Evolutionary conservation across 2,888 invertebrate species (phyloP), one percentile per base, ranked within the genome.

Genomic region (Seira ritae): DNA sequence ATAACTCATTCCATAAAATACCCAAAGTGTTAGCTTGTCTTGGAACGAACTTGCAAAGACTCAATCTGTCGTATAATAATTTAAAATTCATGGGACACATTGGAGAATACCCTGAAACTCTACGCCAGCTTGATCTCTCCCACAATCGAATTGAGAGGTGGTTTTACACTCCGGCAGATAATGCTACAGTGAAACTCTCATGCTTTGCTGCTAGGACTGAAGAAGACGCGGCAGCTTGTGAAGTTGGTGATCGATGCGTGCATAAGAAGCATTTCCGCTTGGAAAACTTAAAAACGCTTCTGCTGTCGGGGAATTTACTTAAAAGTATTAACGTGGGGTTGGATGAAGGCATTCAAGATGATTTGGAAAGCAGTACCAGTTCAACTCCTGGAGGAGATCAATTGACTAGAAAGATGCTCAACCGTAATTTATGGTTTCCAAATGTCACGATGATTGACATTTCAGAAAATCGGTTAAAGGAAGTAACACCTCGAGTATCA

Each of bases 371-470:
- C 37, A 50, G 62, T 20, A 10, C 17, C n/a, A 60, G n/a, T n/a
- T 60, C 60, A 4, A 6, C 62, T 17, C n/a, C 22, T n/a, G 31
- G 17, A 15, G 68, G 46, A 37, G 85, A 83, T 6, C 4, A 22
- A 1, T 20, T 74, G 3, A 37, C 67, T 22, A 74, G 77, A 42
- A 85, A 85, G 72, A 75, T 80, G 65, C 80, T 91, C 88, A 91
- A 92, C 2, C 92, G 94, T 0, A 93, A 95, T 65, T 92, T 98
- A 1, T 93, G 98, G 90, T 98, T 97, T 91, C 99, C 99, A 0
- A 95, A 96, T 90, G 93, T 99, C 77, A 97, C 97, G 1, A 97
- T 98, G 95, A 91, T 99, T 90, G 98, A 99, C 91, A 94, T 99
- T 23, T 97, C 97, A 88, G 95, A 96, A 90, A 99, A 99, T 92